Base-by-base conservation (phyloP, 2,797 vertebrate genomes). In the Dendrocincla fuliginosa region DNA sequence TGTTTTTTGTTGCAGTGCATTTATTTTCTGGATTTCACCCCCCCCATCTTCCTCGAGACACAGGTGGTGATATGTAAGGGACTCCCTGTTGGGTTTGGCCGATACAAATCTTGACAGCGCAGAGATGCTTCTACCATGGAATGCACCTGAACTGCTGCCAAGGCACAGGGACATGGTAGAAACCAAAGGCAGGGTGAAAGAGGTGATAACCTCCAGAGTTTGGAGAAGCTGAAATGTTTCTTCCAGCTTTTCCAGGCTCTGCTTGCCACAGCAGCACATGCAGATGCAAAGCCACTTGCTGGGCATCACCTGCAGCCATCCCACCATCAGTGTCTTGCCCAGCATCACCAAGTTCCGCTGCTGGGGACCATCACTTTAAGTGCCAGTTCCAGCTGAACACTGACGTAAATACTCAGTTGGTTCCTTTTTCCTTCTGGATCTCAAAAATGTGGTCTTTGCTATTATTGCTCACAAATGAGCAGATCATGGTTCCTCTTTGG, bases 161-260 rank as follows among this genome's bases (percentile, higher is more conserved):
- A 32, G 60, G 55, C 75, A 23, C 0, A 0, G 56, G 64, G 17
- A 14, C 25, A 4, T 0, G 0, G 27, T 52, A 13, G 23, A 16
- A 46, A 15, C 37, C 60, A n/a, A 41, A 44, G 16, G 2, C 7
- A n/a, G 22, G n/a, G 5, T 84, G 46, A 6, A 35, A 24, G 53
- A 32, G 32, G 27, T 4, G 24, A 3, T 33, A 14, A 24, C 2
- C 23, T 24, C 33, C 3, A 0, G 61, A 47, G 2, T 57, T 73
- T 77, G 39, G n/a, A 56, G 80, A 37, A 50, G 60, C 65, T 84
- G 47, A 77, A 30, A 22, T 27, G 1, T 8, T 61, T n/a, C 14
- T 50, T 24, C 30, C 39, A 74, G 12, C 42, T 80, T 39, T 71
- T 41, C 50, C 56, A 63, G 35, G 39, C 60, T 89, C 35, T 74